Evolutionary conservation across 1,140 invertebrate genomes (phyloP), one percentile per base, ranked within the genome.

Genomic region (Berghia stephanieae): DNA sequence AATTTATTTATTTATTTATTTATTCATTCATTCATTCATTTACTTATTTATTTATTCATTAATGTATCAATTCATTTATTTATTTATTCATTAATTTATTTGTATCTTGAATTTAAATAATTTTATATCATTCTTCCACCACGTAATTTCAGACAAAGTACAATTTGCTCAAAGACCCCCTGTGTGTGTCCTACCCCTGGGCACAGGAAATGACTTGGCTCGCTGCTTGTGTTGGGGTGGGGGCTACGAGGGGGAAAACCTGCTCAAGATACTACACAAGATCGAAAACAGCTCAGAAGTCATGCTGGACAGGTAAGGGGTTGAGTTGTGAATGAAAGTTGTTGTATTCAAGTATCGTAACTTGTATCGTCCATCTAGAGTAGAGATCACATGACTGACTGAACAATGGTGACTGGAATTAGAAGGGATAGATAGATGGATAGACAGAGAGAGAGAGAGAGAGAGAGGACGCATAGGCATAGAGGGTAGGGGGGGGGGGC

Each of bases 121-220:
- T 18, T 69, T 16, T 69, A 21, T 69, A n/a, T 31, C 40, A 21
- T n/a, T 73, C 34, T 57, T 2, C 3, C 49, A n/a, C 1, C 18
- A 3, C 52, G 5, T 44, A 2, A n/a, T 43, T 42, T 90, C 88
- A 98, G 96, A 98, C 92, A 96, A 96, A 89, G 93, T 98, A 24
- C 94, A 96, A 82, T 94, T 96, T 88, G 93, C 94, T 78, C 92
- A 92, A 78, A 77, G 82, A 69, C 96, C 96, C 10, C 94, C 96
- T 6, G 95, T 98, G 4, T 96, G 95, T 1, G 96, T 99, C 2
- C 94, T 99, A 84, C 97, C 97, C 0, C 90, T 99, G 16, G 97
- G 97, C 5, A 99, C 97, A 0, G 97, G 97, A 42, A 98, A 99
- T 89, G 97, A 99, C 88, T 90, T 99, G 80, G 96, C 97, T 0